Conservation (phyloP, 2,797 vertebrate species). For the Xyrichtys novacula region DNA sequence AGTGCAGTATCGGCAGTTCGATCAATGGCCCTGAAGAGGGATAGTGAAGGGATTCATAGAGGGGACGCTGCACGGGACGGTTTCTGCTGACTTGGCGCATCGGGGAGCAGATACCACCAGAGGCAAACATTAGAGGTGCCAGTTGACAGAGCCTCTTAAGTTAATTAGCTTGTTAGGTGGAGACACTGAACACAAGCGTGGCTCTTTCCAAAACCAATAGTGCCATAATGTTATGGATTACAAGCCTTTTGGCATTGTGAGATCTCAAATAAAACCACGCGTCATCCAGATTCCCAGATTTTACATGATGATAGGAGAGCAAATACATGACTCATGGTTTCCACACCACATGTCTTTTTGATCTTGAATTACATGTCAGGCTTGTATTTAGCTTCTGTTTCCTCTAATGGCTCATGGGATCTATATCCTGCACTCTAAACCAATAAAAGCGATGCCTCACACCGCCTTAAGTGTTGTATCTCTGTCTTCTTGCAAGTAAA, state of each 20-base stretch:
- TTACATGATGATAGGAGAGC: not conserved
- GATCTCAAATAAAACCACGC: constrained; percentile 22
- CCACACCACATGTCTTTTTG: constrained; percentile 55
- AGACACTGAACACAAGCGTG: constrained; percentile 53
- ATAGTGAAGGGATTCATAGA: constrained; percentile 63
- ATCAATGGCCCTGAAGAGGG: constrained; percentile 73
- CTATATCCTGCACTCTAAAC: constrained; percentile 53
- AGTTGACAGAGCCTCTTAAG: constrained; percentile 77
- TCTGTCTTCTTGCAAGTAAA: constrained; percentile 68
- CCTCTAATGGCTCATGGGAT: constrained; percentile 69
- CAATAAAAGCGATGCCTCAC: constrained; percentile 33
- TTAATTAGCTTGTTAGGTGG: constrained; percentile 77
- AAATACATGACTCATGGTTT: constrained; percentile 29
- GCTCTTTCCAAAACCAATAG: constrained; percentile 67
- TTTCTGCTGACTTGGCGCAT: constrained; percentile 76
- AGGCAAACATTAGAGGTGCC: constrained; percentile 60
- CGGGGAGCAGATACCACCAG: constrained; percentile 45
- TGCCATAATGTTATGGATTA: constrained; percentile 47
- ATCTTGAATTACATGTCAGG: constrained; percentile 61
- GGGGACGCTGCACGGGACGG: not conserved
- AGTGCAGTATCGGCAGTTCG: constrained; percentile 71
- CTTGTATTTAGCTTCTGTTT: constrained; percentile 67
- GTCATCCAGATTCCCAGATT: constrained; percentile 2
- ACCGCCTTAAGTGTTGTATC: constrained; percentile 52
- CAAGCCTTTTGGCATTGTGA: constrained; percentile 31